These are phyloP conservation scores for Tiaroga cobitis DNA, from an alignment of 2,797 vertebrate genomes.

Conservation along the genomic window DNA sequence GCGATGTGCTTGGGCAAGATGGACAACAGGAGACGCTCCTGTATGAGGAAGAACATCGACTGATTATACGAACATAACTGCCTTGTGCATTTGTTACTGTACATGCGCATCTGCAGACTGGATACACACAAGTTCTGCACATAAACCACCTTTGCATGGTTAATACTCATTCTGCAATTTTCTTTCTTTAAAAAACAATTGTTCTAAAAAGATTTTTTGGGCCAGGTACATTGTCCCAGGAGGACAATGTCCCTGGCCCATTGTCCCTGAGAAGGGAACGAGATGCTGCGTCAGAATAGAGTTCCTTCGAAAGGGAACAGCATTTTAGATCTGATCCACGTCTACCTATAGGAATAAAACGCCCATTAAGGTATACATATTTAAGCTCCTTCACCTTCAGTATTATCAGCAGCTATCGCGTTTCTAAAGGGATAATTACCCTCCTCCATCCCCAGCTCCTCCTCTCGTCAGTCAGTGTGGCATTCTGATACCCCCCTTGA, in stretches of 20 bases:
- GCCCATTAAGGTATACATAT: too few species aligned
- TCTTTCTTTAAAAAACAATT: not conserved
- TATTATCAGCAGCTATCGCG: too few species aligned
- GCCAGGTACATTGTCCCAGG: not conserved
- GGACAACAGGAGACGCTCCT: conserved; percentile 94
- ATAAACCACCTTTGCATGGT: not conserved
- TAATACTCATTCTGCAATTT: not conserved
- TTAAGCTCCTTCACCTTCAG: too few species aligned
- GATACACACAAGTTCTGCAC: not conserved
- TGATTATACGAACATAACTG: not conserved
- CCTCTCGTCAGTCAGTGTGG: too few species aligned
- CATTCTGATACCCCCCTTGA: too few species aligned
- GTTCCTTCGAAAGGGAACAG: too few species aligned
- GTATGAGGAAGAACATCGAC: conserved; percentile 21
- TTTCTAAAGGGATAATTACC: too few species aligned
- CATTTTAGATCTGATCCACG: not conserved
- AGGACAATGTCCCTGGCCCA: too few species aligned
- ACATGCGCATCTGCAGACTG: not conserved
- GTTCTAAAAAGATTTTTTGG: not conserved
- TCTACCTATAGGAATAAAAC: too few species aligned
- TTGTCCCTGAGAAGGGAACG: too few species aligned
- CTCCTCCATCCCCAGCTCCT: too few species aligned
- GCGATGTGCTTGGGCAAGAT: conserved; percentile 97
- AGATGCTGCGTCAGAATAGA: too few species aligned
- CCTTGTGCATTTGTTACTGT: not conserved